Conservation (phyloP, 2,113 vertebrate species). For the Rousettus leschenaultii region DNA sequence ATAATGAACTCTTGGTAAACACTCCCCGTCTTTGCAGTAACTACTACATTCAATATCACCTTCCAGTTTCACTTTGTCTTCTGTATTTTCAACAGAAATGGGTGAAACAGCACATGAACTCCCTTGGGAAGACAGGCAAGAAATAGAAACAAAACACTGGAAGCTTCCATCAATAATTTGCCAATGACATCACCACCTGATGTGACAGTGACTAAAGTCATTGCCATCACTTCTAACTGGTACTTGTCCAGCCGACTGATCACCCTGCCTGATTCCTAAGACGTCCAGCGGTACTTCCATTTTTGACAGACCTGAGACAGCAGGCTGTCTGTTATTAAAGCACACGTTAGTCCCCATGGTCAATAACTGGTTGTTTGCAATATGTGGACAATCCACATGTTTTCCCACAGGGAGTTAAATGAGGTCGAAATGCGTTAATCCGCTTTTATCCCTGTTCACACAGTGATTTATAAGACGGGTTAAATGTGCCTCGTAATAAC, state of each 20-base stretch:
- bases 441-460: slow-evolving; percentile 45
- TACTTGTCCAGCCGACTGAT: neutral
- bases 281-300: neutral
- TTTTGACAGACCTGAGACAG: neutral
- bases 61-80: neutral
- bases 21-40: neutral
- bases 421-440: slow-evolving; percentile 56
- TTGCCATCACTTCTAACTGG: neutral
- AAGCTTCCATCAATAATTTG: neutral
- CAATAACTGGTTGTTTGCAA: neutral
- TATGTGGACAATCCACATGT: neutral
- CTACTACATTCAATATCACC: neutral
- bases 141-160: neutral
- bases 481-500: slow-evolving; percentile 17
- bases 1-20: neutral
- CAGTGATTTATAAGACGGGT: slow-evolving; percentile 48
- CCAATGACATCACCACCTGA: neutral
- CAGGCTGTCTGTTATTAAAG: slow-evolving; percentile 37
- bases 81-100: neutral
- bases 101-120: neutral
- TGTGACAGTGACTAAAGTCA: neutral
- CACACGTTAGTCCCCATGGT: slow-evolving; percentile 24
- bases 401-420: slow-evolving; percentile 44
- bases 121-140: neutral
- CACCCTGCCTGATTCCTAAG: neutral